phyloP scores from a whole-genome alignment of 2,113 vertebrate genomes.

The Varanus salvator region DNA sequence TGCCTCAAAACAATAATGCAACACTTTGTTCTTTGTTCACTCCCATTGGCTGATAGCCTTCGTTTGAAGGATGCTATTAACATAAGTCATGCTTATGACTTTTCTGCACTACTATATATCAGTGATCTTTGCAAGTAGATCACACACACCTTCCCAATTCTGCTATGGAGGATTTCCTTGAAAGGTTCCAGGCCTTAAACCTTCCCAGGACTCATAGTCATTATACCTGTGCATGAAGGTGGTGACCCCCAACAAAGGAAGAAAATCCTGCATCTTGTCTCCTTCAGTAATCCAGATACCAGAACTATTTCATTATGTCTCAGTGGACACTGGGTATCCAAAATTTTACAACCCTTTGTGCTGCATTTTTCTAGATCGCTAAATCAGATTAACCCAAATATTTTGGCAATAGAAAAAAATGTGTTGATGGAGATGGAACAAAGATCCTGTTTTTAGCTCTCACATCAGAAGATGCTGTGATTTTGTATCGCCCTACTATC shows the following conservation, averaged over 20 bases:
- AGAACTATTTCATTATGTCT: background rate
- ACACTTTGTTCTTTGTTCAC: slow-evolving; percentile 23
- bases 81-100: background rate
- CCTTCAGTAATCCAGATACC: background rate
- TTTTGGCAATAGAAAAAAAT: background rate
- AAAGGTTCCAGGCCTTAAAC: background rate
- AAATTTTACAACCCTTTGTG: background rate
- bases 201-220: background rate
- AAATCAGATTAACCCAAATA: background rate
- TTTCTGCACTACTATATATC: background rate
- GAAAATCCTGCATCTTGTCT: background rate
- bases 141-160: background rate
- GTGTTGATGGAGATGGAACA: background rate
- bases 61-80: background rate
- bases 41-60: background rate
- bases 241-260: background rate
- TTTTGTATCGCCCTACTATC: background rate
- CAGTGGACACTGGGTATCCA: background rate
- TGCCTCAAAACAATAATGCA: background rate
- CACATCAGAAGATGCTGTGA: background rate
- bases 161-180: background rate
- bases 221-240: background rate
- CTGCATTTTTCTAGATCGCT: background rate
- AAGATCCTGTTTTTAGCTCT: background rate
- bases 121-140: background rate